Base-by-base conservation (phyloP, 1,140 invertebrate species). In the Mycetomoellerius zeteki region DNA sequence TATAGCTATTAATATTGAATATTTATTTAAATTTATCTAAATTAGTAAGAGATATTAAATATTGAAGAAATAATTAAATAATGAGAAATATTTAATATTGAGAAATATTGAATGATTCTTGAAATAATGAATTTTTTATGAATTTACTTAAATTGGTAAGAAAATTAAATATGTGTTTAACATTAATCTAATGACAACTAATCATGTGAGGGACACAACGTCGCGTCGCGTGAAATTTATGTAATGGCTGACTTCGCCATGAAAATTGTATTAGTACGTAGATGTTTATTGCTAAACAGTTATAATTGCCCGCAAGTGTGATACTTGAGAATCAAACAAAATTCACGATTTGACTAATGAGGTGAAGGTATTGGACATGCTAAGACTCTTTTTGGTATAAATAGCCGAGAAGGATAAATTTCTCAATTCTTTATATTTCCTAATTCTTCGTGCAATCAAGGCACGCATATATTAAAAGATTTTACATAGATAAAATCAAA, bases 311-410 rank as follows among this genome's bases (percentile, higher is more conserved):
- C 16, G 8, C 43, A 21, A 5, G 5, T 54, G 19, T 37, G 37
- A 43, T 12, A 56, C 33, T n/a, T 33, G 12, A 14, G 30, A 75
- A 12, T 52, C 7, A 58, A 58, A 37, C 6, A 12, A 78, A 78
- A 30, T 78, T 78, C 43, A 24, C 8, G 10, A n/a, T 50, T 64
- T 30, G 24, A 0, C 16, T 30, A 64, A 78, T 4, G 75, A 78
- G 58, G 75, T 78, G 75, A 78, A 78, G 75, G 58, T n/a, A 37
- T 47, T 47, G 4, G 24, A 2, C 5, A 3, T 62, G 3, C 2
- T 24, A 43, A n/a, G 37, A 64, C 7, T 62, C 0, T 16, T 60
- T 62, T 62, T 47, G 16, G 24, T 24, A 58, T 30, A 37, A 33
- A 27, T 3, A 7, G 7, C 4, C 8, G 3, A 65, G 3, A 43